phyloP scores from a whole-genome alignment of 1,140 invertebrate species.

The Drosophila eugracilis region DNA sequence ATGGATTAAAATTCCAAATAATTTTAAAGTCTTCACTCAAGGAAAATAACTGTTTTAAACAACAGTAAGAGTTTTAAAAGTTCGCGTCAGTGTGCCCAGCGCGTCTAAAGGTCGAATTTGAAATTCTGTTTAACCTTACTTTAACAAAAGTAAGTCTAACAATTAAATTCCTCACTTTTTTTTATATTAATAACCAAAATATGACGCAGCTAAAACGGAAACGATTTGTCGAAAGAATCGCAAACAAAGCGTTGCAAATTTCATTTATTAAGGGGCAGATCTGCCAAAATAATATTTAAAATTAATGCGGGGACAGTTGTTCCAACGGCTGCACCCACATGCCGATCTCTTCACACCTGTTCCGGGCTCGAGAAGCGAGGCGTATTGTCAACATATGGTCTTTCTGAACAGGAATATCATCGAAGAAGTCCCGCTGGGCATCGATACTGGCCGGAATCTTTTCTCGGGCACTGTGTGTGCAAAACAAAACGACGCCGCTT shows the following conservation, averaged over 20 bases:
- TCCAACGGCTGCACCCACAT: slow-evolving; percentile 69
- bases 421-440: slow-evolving; percentile 59
- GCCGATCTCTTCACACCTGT: slow-evolving; percentile 70
- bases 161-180: not conserved
- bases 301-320: slow-evolving; percentile 62
- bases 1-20: too few species aligned
- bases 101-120: too few species aligned
- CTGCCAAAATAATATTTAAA: slow-evolving; percentile 82
- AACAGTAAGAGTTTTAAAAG: too few species aligned
- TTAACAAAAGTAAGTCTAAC: too few species aligned
- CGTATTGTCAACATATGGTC: slow-evolving; percentile 77
- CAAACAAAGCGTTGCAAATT: slow-evolving; percentile 65
- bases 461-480: slow-evolving; percentile 40
- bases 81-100: too few species aligned
- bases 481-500: slow-evolving; percentile 80
- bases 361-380: slow-evolving; percentile 10
- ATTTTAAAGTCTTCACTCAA: too few species aligned
- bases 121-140: not conserved
- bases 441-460: slow-evolving; percentile 40
- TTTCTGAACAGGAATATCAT: slow-evolving; percentile 16
- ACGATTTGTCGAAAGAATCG: slow-evolving; percentile 72
- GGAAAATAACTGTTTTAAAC: too few species aligned
- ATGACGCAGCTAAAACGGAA: slow-evolving; percentile 63
- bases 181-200: slow-evolving; percentile 49
- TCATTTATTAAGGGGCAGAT: slow-evolving; percentile 66